These are phyloP conservation scores for Sander lucioperca DNA, from an alignment of 2,113 vertebrate genomes.

Conservation along the genomic window DNA sequence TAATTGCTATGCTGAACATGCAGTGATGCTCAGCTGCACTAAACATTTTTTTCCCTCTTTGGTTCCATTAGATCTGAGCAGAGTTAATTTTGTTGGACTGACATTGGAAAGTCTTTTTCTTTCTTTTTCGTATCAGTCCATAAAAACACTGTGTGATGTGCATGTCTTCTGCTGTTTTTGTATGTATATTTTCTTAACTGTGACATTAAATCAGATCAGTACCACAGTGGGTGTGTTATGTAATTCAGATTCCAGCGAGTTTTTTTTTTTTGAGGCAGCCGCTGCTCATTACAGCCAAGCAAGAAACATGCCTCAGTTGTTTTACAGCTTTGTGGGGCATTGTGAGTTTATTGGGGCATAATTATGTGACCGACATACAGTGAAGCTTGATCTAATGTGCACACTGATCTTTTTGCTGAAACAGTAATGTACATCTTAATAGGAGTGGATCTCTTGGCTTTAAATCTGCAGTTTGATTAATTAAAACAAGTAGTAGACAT, in stretches of 20 bases:
- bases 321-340: constrained; percentile 18
- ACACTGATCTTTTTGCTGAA: not conserved
- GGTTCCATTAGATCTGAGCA: not conserved
- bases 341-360: constrained; percentile 41
- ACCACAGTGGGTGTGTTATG: constrained; percentile 41
- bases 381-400: not conserved
- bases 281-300: constrained; percentile 4
- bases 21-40: constrained; percentile 48
- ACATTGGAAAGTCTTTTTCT: not conserved
- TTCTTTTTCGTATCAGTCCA: not conserved
- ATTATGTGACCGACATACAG: constrained; percentile 28
- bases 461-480: not conserved
- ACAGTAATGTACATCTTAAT: not conserved
- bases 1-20: constrained; percentile 62
- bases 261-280: constrained; percentile 35
- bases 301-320: constrained; percentile 31
- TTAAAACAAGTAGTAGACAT: not conserved
- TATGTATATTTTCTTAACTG: constrained; percentile 12
- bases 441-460: not conserved
- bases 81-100: constrained; percentile 3
- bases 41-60: not conserved
- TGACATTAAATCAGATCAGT: not conserved
- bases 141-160: not conserved
- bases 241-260: constrained; percentile 16
- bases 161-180: not conserved